Percentiles rank a stretch among this genome's conserved stretches.
These are phyloP conservation scores for Spodoptera frugiperda DNA, from an alignment of 1,140 invertebrate species.

Conservation along the genomic window DNA sequence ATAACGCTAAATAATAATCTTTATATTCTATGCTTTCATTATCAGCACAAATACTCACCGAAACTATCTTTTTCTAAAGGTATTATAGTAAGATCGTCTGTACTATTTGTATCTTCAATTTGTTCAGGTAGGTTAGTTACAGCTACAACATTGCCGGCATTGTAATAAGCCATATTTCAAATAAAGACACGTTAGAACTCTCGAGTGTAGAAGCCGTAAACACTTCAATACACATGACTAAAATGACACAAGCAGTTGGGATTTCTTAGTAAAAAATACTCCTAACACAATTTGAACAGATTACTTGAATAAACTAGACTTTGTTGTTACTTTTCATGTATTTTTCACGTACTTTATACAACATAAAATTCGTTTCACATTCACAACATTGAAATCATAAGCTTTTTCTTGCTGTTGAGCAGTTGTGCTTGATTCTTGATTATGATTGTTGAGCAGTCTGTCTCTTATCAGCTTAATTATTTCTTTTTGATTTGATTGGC, in stretches of 20 bases:
- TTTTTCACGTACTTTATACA: neutral
- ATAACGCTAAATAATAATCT: constrained; percentile 43
- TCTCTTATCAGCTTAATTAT: too few species aligned
- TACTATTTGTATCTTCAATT: constrained; percentile 67
- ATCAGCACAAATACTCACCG: constrained; percentile 63
- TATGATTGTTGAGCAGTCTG: too few species aligned
- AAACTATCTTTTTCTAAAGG: constrained; percentile 79
- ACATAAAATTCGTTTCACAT: constrained; percentile 8
- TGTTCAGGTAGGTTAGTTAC: constrained; percentile 59
- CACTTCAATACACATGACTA: constrained; percentile 75
- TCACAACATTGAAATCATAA: constrained; percentile 7
- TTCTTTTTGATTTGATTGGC: too few species aligned
- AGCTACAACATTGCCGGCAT: constrained; percentile 66
- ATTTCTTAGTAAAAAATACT: neutral
- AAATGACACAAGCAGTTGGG: constrained; percentile 26
- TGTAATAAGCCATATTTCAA: constrained; percentile 76
- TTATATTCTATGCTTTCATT: neutral
- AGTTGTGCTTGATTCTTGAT: too few species aligned
- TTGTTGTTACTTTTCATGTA: neutral
- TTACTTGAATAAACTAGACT: neutral
- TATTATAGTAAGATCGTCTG: constrained; percentile 76
- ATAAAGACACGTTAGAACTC: constrained; percentile 62
- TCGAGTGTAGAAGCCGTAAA: constrained; percentile 65
- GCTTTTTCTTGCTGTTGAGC: neutral
- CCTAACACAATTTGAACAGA: neutral